Percentiles rank a stretch among this genome's conserved stretches.
phyloP scores from a whole-genome alignment of 2,797 vertebrate genomes.

The Takifugu rubripes region DNA sequence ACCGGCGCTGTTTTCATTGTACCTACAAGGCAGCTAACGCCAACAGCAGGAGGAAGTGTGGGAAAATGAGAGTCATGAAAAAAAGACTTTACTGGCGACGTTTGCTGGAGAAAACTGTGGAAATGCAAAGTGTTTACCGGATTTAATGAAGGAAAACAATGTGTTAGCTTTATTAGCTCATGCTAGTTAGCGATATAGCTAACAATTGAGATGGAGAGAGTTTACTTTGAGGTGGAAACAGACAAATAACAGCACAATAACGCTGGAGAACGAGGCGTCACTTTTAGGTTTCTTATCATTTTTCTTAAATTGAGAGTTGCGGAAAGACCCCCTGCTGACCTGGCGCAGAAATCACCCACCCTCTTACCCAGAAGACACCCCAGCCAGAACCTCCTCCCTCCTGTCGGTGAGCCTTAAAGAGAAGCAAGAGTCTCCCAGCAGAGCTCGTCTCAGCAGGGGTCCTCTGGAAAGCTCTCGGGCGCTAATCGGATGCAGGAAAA shows the following conservation, averaged over 20 bases:
- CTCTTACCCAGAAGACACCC: slow-evolving; percentile 48
- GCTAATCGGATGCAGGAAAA: slow-evolving; percentile 54
- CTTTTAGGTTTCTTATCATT: neutral
- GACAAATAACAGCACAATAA: neutral
- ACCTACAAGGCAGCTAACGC: slow-evolving; percentile 66
- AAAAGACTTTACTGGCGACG: neutral
- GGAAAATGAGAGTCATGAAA: slow-evolving; percentile 6
- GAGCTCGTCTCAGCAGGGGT: slow-evolving; percentile 67
- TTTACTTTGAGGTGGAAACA: neutral
- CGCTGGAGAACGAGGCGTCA: neutral
- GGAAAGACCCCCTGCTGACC: slow-evolving; percentile 56
- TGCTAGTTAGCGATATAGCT: neutral
- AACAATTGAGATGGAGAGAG: neutral
- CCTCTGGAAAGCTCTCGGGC: slow-evolving; percentile 51
- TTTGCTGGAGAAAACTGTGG: neutral
- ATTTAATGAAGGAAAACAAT: neutral
- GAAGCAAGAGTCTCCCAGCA: slow-evolving; percentile 31
- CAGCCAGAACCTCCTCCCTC: slow-evolving; percentile 20
- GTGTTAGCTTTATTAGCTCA: neutral
- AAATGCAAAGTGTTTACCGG: neutral
- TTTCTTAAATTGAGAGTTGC: slow-evolving; percentile 61
- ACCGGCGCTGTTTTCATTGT: slow-evolving; percentile 77
- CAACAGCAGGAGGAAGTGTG: slow-evolving; percentile 42
- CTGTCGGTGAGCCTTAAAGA: slow-evolving; percentile 44
- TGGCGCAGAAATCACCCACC: slow-evolving; percentile 57